Evolutionary conservation across 2,888 invertebrate genomes (phyloP).

Genomic region (Lacanobia oleracea): DNA sequence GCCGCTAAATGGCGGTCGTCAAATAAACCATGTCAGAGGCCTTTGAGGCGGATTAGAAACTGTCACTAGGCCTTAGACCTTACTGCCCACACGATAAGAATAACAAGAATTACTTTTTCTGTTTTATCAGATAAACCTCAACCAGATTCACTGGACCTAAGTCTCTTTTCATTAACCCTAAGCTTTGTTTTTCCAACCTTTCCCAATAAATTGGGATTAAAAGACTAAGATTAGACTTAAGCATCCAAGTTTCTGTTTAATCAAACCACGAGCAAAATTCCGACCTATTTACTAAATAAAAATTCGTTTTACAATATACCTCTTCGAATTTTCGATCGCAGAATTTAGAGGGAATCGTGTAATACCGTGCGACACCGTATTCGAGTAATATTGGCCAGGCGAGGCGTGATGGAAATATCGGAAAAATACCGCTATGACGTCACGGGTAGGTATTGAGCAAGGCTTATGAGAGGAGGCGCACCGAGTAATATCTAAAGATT

Average conservation of each 20-base stretch:
- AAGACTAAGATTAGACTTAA: too few relatives aligned
- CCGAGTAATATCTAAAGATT: conserved; percentile 66
- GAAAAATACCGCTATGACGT: conserved; percentile 65
- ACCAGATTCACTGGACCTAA: not conserved
- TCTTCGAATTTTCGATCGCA: conserved; percentile 28
- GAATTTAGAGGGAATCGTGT: conserved; percentile 57
- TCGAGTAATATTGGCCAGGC: conserved; percentile 68
- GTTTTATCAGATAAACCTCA: not conserved
- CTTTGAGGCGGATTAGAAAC: too few relatives aligned
- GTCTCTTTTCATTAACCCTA: not conserved
- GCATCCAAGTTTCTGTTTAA: not conserved
- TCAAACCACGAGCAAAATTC: conserved; percentile 12
- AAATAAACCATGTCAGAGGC: too few relatives aligned
- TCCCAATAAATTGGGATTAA: conserved; percentile 10
- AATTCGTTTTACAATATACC: conserved; percentile 34
- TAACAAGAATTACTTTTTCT: too few relatives aligned
- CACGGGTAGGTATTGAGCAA: conserved; percentile 52
- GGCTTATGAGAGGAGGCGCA: conserved; percentile 62
- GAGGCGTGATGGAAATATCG: conserved; percentile 64
- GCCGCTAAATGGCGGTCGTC: too few relatives aligned
- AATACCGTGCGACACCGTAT: conserved; percentile 65
- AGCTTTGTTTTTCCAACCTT: not conserved
- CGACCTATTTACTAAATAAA: conserved; percentile 30
- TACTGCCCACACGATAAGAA: too few relatives aligned
- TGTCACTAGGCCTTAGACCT: too few relatives aligned